phyloP scores from a whole-genome alignment of 2,113 vertebrate species.

The Lipophrys pholis region DNA sequence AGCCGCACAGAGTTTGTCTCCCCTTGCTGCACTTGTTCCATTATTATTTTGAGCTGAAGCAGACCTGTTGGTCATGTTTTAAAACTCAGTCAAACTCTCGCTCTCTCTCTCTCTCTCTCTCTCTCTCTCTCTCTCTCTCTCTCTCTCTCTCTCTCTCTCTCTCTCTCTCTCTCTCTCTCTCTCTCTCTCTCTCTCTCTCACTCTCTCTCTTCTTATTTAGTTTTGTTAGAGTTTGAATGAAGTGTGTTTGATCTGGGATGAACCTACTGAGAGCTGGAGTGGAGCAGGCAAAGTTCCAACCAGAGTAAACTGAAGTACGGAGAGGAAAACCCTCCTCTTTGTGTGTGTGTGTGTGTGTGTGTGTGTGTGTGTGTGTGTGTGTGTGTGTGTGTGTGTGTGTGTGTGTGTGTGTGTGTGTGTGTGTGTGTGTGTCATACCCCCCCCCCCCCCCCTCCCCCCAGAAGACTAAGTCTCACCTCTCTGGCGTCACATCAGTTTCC shows the following conservation, averaged over 20 bases:
- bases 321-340: background rate
- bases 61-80: constrained; percentile 84
- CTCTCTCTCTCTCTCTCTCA: background rate
- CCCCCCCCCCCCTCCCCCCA: background rate
- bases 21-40: constrained; percentile 36
- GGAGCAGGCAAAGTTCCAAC: background rate
- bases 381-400: background rate
- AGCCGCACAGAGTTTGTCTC: constrained; percentile 22
- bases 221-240: background rate
- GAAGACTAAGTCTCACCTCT: background rate
- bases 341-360: background rate
- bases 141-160: background rate
- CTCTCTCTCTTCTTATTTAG: too few species aligned
- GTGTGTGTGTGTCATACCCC: background rate
- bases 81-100: background rate
- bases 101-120: background rate
- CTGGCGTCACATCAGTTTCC: constrained; percentile 10
- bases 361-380: background rate
- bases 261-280: too few species aligned
- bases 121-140: background rate
- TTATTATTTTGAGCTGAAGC: constrained; percentile 61
- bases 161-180: background rate
- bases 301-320: constrained; percentile 14
- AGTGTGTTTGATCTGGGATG: too few species aligned
- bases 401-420: background rate